phyloP scores from a whole-genome alignment of 2,113 vertebrate genomes.

The Drymodes brunneopygia region DNA sequence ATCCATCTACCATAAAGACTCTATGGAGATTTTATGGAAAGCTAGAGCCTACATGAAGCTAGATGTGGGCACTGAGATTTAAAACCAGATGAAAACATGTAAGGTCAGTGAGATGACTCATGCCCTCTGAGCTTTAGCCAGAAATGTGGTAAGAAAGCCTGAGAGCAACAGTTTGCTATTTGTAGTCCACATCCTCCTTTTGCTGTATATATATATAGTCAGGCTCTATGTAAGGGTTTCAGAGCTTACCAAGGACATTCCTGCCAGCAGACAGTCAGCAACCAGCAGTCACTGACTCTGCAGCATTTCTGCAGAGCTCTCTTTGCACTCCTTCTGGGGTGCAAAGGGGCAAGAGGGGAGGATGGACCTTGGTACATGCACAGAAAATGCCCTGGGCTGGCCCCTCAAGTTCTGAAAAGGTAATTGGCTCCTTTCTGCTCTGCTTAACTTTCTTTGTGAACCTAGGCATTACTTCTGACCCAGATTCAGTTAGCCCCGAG shows the following conservation, averaged over 20 bases:
- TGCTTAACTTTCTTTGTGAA: constrained; percentile 24
- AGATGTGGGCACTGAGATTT: background rate
- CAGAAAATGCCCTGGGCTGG: background rate
- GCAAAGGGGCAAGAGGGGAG: background rate
- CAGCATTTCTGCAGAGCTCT: background rate
- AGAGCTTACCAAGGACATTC: background rate
- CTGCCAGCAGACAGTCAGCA: background rate
- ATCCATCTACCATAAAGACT: background rate
- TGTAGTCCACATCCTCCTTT: background rate
- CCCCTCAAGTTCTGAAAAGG: background rate
- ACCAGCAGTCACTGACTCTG: background rate
- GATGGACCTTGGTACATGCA: background rate
- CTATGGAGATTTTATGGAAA: background rate
- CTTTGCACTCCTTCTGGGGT: background rate
- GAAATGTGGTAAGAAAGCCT: background rate
- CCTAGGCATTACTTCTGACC: background rate
- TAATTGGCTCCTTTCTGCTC: constrained; percentile 47
- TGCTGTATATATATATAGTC: background rate
- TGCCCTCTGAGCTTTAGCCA: background rate
- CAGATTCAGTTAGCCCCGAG: background rate
- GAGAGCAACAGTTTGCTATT: background rate
- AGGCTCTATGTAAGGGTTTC: background rate
- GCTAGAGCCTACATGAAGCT: background rate
- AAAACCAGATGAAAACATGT: background rate
- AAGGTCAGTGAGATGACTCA: background rate